Percentiles rank a stretch among this genome's conserved stretches.
These are phyloP conservation scores for Hyaena hyaena DNA, from an alignment of 2,113 vertebrate genomes.

Conservation along the genomic window DNA sequence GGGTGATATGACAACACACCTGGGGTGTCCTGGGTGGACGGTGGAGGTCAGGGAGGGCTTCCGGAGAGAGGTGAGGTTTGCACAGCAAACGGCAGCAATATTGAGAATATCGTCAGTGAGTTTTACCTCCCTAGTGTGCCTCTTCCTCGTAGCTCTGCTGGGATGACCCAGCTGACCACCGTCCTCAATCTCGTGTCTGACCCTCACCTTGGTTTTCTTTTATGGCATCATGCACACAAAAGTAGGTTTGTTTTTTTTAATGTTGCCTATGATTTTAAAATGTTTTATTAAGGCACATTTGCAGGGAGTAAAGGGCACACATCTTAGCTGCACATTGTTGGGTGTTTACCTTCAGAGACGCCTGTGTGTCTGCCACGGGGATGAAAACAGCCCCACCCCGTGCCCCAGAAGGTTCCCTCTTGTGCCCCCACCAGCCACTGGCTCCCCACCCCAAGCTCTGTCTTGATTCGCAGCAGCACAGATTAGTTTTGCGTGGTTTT, in stretches of 20 bases:
- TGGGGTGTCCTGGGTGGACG: too few relatives aligned
- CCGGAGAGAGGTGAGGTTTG: background rate
- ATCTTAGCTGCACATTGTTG: background rate
- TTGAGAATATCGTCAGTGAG: background rate
- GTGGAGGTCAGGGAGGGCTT: background rate
- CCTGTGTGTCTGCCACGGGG: accelerated
- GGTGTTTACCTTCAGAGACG: background rate
- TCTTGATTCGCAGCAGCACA: background rate
- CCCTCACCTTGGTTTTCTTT: background rate
- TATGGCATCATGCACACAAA: too few relatives aligned
- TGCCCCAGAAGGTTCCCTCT: accelerated
- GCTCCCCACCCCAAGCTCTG: accelerated
- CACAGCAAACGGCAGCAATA: background rate
- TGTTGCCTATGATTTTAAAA: background rate
- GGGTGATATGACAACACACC: background rate
- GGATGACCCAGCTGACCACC: background rate
- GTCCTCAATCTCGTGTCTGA: background rate
- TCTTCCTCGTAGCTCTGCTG: background rate
- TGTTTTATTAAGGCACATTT: background rate
- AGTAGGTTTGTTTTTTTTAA: background rate
- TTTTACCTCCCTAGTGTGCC: background rate
- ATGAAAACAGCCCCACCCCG: background rate
- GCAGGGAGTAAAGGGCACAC: background rate
- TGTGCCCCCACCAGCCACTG: background rate
- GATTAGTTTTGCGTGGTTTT: background rate